Base-by-base conservation (phyloP, 2,113 vertebrate species). In the Syngnathus scovelli region DNA sequence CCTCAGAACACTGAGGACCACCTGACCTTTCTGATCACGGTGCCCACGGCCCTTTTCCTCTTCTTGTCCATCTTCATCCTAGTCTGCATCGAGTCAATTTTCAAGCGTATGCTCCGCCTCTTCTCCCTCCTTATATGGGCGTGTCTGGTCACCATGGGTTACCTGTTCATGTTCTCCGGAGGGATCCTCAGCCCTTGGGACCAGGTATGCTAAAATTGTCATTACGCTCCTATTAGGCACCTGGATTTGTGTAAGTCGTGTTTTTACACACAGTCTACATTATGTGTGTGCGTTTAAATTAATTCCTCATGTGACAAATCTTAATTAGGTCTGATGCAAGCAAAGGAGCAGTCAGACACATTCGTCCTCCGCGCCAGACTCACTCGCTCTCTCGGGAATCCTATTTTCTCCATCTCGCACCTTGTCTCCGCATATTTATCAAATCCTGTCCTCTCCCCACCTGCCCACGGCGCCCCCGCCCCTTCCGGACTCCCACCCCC, bases 1-100 rank as follows among this genome's bases (percentile, higher is more conserved):
- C 46, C 68, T 71, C 78, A 98, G 96, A 93, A 93, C 66, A 94
- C 91, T 33, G 90, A 97, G 81, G 94, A 96, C 69, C 96, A 98
- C 0, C 84, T 99, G 90, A 93, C 95, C 0, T 99, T 99, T 92
- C 88, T 99, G 86, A 95, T 99, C 79, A 95, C 97, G 0, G 95
- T 99, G 69, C 94, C 96, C 23, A 93, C 95, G 0, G 95, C 95
- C 7, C 92, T 99, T 88, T 95, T 95, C 64, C 94, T 99, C 81
- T 99, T 99, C 93, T 92, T 98, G 0, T 92, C 95, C 63, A 95
- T 98, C 85, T 98, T 99, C 90, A 92, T 98, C 87, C 95, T 99
- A 0, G 97, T 96, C 83, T 99, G 97, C 86, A 88, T 98, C 1
- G 96, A 98, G 83, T 93, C 96, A 0, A 85, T 98, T 68, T 99